Base-by-base conservation (phyloP, 2,113 vertebrate genomes). In the Mionectes macconnelli region DNA sequence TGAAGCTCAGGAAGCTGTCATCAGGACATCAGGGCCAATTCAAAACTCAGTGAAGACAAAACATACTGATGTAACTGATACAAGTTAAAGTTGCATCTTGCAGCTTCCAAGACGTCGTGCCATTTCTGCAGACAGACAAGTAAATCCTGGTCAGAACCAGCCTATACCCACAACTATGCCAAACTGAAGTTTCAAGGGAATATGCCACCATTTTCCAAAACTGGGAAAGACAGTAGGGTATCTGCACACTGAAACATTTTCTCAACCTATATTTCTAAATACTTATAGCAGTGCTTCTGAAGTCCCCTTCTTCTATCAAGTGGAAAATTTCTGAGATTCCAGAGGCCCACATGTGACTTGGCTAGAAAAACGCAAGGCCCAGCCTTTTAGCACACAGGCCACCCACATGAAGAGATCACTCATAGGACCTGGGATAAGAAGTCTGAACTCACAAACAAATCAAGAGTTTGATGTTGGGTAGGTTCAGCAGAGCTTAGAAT, bases 291-390 rank as follows among this genome's bases (percentile, higher is more conserved):
- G 47, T 78, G 77, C 56, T 95, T 94, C 93, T 94, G 73, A 94
- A 93, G 96, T 95, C 84, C 86, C 56, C 86, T 90, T 97, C 90
- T 93, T 90, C 94, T 95, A 75, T 92, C 93, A 94, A 97, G 95
- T 96, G 91, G 93, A 93, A 97, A 95, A 96, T 96, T 96, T 96
- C 85, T 96, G 82, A 90, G 82, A 97, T 97, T 97, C 95, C 95
- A 92, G 72, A 93, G 92, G 63, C 39, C 69, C 64, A 89, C 89
- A 94, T 33, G 44, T 97, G 95, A 97, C 90, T 86, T 86, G 85
- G 93, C 55, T 74, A 80, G 78, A 90, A 96, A 95, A 91, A 90
- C 64, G 90, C 92, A 77, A 95, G 72, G 52, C 76, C 92, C 96
- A 94, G 30, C 90, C 85, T 95, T 93, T 91, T 55, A 94, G 81